A percentile compares a stretch with the other conserved stretches of the same genome.
phyloP scores from a whole-genome alignment of 2,113 vertebrate species.

The Butastur rufipennis region DNA sequence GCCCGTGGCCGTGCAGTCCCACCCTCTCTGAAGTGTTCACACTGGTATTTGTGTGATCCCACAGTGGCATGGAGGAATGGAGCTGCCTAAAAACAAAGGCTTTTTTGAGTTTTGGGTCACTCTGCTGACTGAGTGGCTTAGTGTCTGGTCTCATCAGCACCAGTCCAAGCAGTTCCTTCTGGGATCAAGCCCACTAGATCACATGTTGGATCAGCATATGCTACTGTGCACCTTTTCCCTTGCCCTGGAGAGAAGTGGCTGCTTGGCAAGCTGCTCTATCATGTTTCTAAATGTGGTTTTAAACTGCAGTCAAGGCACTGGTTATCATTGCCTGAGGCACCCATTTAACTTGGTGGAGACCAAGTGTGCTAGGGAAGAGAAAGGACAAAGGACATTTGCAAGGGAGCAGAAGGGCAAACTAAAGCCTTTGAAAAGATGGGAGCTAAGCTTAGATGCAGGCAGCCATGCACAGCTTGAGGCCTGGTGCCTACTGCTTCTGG shows the following conservation, averaged over 20 bases:
- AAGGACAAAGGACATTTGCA: neutral
- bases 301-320: neutral
- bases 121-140: neutral
- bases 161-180: neutral
- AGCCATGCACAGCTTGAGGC: neutral
- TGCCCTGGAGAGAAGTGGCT: neutral
- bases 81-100: neutral
- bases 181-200: neutral
- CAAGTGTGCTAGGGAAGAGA: neutral
- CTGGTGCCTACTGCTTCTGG: neutral
- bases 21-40: neutral
- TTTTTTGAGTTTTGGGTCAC: neutral
- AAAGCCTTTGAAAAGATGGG: neutral
- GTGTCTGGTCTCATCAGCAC: neutral
- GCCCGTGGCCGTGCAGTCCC: neutral
- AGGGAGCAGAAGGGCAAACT: neutral
- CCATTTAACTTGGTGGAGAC: neutral
- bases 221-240: neutral
- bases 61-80: neutral
- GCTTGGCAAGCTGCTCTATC: neutral
- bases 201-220: neutral
- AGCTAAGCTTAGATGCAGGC: neutral
- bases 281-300: neutral
- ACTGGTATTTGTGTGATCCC: neutral
- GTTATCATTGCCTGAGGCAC: neutral